Percentiles rank a stretch among this genome's conserved stretches.
These are phyloP conservation scores for Gulo gulo DNA, from an alignment of 2,113 vertebrate genomes.

Conservation along the genomic window DNA sequence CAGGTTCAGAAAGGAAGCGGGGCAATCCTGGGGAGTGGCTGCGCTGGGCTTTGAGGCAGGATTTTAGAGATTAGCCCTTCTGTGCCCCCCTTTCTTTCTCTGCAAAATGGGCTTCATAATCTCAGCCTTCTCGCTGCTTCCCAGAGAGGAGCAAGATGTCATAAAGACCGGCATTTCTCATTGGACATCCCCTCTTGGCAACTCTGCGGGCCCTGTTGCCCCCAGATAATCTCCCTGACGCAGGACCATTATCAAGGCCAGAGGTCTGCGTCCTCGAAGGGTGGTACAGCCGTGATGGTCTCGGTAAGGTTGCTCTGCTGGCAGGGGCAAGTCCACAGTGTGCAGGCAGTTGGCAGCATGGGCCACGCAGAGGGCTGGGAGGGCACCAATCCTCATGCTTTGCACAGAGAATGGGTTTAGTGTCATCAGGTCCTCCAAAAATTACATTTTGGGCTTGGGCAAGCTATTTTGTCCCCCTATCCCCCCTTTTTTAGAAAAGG, in stretches of 20 bases:
- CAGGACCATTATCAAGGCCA: not conserved
- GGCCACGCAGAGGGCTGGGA: not conserved
- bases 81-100: not conserved
- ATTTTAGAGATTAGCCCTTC: conserved; percentile 12
- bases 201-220: not conserved
- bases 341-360: not conserved
- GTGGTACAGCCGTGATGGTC: not conserved
- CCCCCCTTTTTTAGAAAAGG: not conserved
- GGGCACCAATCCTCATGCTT: not conserved
- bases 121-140: not conserved
- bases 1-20: not conserved
- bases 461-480: not conserved
- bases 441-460: not conserved
- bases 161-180: not conserved
- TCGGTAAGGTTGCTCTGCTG: not conserved
- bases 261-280: not conserved
- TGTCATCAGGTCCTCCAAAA: not conserved
- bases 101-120: not conserved
- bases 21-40: not conserved
- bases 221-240: not conserved
- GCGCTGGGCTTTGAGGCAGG: not conserved
- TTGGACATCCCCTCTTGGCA: not conserved
- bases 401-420: not conserved
- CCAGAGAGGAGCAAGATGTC: not conserved
- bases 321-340: not conserved